Base-by-base conservation (phyloP, 2,888 invertebrate species). In the Eutolmus rufibarbis region DNA sequence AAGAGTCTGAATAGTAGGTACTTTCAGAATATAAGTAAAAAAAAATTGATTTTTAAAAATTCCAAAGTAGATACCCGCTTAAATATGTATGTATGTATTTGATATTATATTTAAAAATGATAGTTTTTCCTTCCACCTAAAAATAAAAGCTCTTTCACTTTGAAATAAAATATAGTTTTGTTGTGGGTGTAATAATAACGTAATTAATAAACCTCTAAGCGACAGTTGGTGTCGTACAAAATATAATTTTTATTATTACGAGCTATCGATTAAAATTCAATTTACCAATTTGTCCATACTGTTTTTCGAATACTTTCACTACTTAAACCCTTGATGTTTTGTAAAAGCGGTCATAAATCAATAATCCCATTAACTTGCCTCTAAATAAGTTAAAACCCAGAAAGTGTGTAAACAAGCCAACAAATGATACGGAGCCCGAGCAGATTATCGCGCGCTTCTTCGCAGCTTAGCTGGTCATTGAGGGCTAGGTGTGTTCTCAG, bases 401-500 rank as follows among this genome's bases (percentile, higher is more conserved):
- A 19, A 57, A 82, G 14, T 66, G 23, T 82, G 82, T 82, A 82
- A 82, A 82, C 82, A 82, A 82, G 66, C 34, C 57, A 34, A 57
- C 57, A 82, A 66, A 23, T 66, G 66, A 82, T 82, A 37, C 19
- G 56, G 12, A 12, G n/a, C 40, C 66, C 37, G 82, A 57, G 31
- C 0, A 57, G 82, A 82, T 82, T 82, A 82, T 82, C 57, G 81
- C 40, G 51, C 12, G 81, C 31, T 56, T 81, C 51, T 51, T 51
- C 57, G 23, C 19, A 66, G 82, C 37, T 37, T 34, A 51, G 57
- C 81, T 81, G 81, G 34, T 82, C 82, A 82, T 82, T 82, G 57
- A 82, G 37, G 57, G 82, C 34, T 82, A 82, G 82, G 82, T 31
- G 57, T 57, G 82, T 82, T 57, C 81, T 7, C 81, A 81, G 81